These are phyloP conservation scores for Scaptomyza montana DNA, from an alignment of 1,140 invertebrate genomes.

Conservation along the genomic window DNA sequence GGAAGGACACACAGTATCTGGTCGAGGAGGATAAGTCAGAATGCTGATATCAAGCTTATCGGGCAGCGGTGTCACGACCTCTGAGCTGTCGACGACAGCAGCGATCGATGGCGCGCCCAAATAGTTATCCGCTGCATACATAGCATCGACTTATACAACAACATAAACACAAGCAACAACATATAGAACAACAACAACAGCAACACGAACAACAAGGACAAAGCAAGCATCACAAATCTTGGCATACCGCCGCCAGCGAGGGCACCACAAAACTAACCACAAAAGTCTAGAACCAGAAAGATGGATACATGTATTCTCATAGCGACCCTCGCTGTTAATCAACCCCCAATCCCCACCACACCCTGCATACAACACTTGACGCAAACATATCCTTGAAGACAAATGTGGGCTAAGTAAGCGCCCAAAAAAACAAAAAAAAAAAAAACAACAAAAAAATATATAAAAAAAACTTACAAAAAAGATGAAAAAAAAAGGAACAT, in stretches of 20 bases:
- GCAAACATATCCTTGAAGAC: slow-evolving; percentile 55
- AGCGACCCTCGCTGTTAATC: slow-evolving; percentile 6
- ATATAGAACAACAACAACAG: slow-evolving; percentile 13
- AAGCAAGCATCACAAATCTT: slow-evolving; percentile 72
- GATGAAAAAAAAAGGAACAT: slow-evolving; percentile 39
- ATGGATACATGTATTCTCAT: slow-evolving; percentile 2
- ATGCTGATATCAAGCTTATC: slow-evolving; percentile 83
- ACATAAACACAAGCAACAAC: slow-evolving; percentile 21
- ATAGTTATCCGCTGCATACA: slow-evolving; percentile 67
- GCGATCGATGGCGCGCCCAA: slow-evolving; percentile 28
- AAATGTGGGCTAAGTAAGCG: slow-evolving; percentile 9
- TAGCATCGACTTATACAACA: slow-evolving; percentile 61
- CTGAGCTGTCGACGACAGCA: slow-evolving; percentile 54
- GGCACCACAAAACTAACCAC: slow-evolving; percentile 62
- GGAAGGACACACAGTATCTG: slow-evolving; percentile 95
- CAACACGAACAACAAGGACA: slow-evolving; percentile 45
- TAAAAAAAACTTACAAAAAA: slow-evolving; percentile 12
- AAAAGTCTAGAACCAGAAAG: slow-evolving; percentile 54
- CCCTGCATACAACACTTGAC: slow-evolving; percentile 32
- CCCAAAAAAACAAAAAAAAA: slow-evolving; percentile 29
- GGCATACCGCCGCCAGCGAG: slow-evolving; percentile 50
- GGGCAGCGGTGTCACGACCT: slow-evolving; percentile 46
- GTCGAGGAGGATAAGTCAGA: slow-evolving; percentile 91
- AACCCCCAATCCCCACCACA: slow-evolving; percentile 12
- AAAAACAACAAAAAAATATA: slow-evolving; percentile 26